Conservation (phyloP, 2,113 vertebrate genomes). For the Globicephala melas region DNA sequence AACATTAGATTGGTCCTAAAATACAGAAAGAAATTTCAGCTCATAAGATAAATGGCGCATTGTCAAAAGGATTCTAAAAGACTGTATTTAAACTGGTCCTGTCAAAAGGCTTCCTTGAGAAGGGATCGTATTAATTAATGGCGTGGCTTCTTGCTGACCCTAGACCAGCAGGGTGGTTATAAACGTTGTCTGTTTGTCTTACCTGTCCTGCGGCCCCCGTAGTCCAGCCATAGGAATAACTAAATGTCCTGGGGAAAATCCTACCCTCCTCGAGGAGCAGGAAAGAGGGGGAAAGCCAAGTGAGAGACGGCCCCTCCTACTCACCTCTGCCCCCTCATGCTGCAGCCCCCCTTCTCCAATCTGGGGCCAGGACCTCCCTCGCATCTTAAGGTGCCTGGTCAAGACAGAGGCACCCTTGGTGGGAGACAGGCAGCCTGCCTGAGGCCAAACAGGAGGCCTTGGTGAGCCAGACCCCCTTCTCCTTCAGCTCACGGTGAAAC, state of each 20-base stretch:
- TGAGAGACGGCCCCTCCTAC: accelerated
- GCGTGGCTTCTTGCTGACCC: background rate
- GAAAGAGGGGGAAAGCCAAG: background rate
- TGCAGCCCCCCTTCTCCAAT: background rate
- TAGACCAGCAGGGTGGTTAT: accelerated
- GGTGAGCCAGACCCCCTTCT: background rate
- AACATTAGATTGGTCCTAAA: background rate
- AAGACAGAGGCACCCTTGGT: background rate
- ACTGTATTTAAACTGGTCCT: no score
- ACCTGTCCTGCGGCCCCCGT: no score
- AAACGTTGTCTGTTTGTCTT: accelerated
- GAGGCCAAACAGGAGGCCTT: accelerated
- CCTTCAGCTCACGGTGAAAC: accelerated
- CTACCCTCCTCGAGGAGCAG: background rate
- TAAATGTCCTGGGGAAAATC: background rate
- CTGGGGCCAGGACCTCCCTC: no score
- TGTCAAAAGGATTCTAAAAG: background rate
- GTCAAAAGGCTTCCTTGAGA: background rate
- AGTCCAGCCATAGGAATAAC: no score
- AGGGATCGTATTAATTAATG: accelerated
- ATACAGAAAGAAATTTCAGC: no score
- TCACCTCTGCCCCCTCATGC: background rate
- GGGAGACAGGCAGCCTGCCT: background rate
- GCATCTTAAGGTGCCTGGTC: no score
- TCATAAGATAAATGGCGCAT: background rate